Conservation (phyloP, 2,113 vertebrate genomes). For the Sigmodon hispidus region DNA sequence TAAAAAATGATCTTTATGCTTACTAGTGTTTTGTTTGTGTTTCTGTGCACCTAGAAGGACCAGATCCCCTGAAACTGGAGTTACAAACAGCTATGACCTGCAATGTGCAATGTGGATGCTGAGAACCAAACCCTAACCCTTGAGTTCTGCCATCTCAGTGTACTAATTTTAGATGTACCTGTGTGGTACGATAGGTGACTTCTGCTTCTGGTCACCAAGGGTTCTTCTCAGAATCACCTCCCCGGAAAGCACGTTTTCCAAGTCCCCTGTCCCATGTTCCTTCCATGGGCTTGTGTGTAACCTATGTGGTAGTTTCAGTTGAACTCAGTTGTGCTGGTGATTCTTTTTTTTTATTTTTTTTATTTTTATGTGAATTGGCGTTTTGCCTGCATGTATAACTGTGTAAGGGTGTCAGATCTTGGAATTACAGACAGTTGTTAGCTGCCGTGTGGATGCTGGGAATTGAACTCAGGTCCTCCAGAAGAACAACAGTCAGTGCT, state of each 20-base stretch:
- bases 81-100: not conserved
- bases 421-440: no score
- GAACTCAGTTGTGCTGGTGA: not conserved
- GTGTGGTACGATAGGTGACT: not conserved
- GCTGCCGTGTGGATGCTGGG: no score
- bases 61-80: not conserved
- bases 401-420: no score
- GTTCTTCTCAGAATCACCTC: not conserved
- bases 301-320: not conserved
- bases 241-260: not conserved
- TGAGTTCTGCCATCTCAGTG: no score
- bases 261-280: not conserved
- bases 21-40: not conserved
- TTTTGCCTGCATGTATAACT: no score
- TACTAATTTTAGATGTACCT: not conserved
- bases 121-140: not conserved
- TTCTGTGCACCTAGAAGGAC: not conserved
- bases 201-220: not conserved
- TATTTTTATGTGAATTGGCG: no score
- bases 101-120: not conserved
- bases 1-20: not conserved
- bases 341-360: no score
- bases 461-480: no score
- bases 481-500: no score
- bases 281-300: not conserved